Evolutionary conservation across 2,888 invertebrate species (phyloP), one percentile per base, ranked within the genome.

Genomic region (Coelinius sp.): DNA sequence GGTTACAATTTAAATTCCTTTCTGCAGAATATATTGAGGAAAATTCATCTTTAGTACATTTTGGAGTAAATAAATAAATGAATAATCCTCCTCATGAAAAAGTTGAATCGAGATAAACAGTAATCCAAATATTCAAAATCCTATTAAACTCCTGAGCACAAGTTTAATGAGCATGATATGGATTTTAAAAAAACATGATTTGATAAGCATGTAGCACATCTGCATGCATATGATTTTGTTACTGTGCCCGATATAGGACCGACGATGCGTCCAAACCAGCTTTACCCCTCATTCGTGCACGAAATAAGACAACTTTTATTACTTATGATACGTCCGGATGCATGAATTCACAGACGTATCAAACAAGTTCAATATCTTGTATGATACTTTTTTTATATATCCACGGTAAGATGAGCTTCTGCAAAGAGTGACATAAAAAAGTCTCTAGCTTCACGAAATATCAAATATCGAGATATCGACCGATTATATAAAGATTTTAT

Each of bases 221-320:
- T 8, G 27, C 68, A 53, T 38, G 31, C 41, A 20, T 17, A 64
- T 52, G 14, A 27, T 20, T 14, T 65, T 35, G 31, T 67, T 38
- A 31, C 35, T 38, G 31, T 63, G 35, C 46, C 62, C 25, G 14
- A n/a, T 27, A 25, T 22, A 69, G 53, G 70, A 70, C 70, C 70
- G 70, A 70, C 70, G 70, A n/a, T 44, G 70, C 70, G 70, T 64
- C 62, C 46, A 27, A 70, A 53, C 38, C 63, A 70, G 31, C 44
- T 44, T 65, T 49, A 17, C 20, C 7, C n/a, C n/a, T n/a, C n/a
- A n/a, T n/a, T n/a, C 46, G 46, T 25, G 31, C 17, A 59, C 31
- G 59, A 14, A 53, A 44, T n/a, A 20, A 31, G 31, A 25, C 27
- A 17, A 25, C 20, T 49, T 65, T 66, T 35, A 31, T 66, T n/a